These are phyloP conservation scores for Eretmochelys imbricata DNA, from an alignment of 2,113 vertebrate species.

Conservation along the genomic window DNA sequence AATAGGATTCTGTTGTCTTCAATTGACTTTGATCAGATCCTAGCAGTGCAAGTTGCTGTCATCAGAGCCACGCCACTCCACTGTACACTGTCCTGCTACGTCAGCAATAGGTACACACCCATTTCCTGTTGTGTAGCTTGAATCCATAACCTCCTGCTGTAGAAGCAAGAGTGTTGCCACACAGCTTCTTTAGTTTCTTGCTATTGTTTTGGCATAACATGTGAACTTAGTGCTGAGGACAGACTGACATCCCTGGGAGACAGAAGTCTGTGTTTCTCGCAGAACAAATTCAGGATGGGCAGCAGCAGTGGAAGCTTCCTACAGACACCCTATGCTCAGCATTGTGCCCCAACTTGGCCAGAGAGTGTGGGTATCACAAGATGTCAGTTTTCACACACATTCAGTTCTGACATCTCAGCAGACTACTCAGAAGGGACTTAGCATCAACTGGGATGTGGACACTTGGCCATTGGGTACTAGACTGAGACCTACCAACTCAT, in stretches of 20 bases:
- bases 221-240: background rate
- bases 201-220: background rate
- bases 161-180: background rate
- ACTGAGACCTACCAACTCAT: background rate
- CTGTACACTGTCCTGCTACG: rapidly evolving
- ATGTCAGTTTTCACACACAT: too few species aligned
- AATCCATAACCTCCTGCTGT: background rate
- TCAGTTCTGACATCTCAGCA: too few species aligned
- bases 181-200: background rate
- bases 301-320: too few species aligned
- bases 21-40: background rate
- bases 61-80: rapidly evolving
- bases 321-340: too few species aligned
- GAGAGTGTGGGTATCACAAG: too few species aligned
- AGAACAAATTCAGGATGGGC: background rate
- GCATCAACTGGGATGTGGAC: too few species aligned
- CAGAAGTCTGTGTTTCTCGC: too few species aligned
- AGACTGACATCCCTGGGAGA: too few species aligned
- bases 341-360: too few species aligned
- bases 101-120: rapidly evolving
- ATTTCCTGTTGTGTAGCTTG: rapidly evolving
- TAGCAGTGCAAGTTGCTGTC: background rate
- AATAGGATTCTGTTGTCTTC: background rate
- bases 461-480: too few species aligned
- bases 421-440: too few species aligned